phyloP scores from a whole-genome alignment of 2,797 vertebrate genomes.

The Galago senegalensis region DNA sequence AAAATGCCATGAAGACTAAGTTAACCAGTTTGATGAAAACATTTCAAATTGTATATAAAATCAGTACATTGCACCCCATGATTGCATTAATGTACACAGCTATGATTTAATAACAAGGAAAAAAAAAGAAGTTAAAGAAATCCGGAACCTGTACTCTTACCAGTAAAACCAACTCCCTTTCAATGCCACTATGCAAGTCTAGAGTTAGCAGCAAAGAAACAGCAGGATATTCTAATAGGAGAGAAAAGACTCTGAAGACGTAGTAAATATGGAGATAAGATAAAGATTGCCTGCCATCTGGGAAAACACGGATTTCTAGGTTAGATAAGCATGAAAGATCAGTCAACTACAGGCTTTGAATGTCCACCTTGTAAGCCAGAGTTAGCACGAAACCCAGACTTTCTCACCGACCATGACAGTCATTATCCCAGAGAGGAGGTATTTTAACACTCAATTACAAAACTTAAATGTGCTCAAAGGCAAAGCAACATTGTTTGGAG shows the following conservation, averaged over 20 bases:
- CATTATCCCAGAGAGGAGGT: background rate
- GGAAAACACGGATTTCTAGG: background rate
- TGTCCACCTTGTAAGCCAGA: background rate
- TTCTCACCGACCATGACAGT: background rate
- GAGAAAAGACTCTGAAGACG: background rate
- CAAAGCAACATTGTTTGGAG: background rate
- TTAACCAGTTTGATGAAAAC: too few relatives aligned
- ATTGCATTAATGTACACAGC: too few relatives aligned
- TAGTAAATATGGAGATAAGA: background rate
- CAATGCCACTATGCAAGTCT: background rate
- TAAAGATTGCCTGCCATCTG: background rate
- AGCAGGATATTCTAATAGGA: background rate
- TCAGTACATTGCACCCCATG: too few relatives aligned
- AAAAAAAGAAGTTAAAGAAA: background rate
- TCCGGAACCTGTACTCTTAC: background rate
- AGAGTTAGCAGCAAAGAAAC: background rate
- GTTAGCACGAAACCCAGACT: background rate
- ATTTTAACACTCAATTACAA: constrained; percentile 31
- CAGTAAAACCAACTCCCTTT: background rate
- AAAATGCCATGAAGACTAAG: too few relatives aligned
- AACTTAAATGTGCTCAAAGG: constrained; percentile 18
- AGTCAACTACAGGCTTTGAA: background rate
- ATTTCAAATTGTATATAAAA: too few relatives aligned
- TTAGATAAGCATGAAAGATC: background rate
- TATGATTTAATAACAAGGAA: too few relatives aligned